Conservation (phyloP, 2,797 vertebrate species). For the Columba guinea region DNA sequence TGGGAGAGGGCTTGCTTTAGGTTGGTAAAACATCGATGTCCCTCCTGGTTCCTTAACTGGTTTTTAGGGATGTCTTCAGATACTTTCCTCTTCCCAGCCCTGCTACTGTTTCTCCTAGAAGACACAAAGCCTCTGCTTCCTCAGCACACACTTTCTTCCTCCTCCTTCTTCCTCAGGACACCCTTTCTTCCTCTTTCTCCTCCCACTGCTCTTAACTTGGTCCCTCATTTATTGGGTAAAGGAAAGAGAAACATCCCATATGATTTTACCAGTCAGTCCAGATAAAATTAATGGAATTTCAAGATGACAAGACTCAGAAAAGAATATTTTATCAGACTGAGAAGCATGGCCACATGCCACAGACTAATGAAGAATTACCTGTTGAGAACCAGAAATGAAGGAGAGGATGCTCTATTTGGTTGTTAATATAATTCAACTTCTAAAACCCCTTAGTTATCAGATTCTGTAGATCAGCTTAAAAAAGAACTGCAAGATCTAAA, state of each 20-base stretch:
- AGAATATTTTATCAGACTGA: neutral
- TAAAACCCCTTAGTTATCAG: slow-evolving; percentile 26
- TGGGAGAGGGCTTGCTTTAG: neutral
- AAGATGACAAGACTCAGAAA: slow-evolving; percentile 12
- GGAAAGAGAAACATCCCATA: neutral
- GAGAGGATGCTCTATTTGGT: slow-evolving; percentile 3
- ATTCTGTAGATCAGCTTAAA: slow-evolving; percentile 33
- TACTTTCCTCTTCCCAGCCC: neutral
- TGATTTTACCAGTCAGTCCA: neutral
- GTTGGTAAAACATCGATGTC: neutral
- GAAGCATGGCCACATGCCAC: slow-evolving; percentile 5
- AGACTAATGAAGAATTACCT: slow-evolving; percentile 45
- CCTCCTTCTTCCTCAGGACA: neutral
- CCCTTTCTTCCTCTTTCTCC: neutral
- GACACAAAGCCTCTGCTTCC: neutral
- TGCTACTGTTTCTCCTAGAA: neutral
- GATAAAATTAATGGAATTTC: slow-evolving; percentile 39
- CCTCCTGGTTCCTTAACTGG: neutral
- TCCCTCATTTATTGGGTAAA: neutral
- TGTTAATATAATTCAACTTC: slow-evolving; percentile 8
- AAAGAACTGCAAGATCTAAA: slow-evolving; percentile 42
- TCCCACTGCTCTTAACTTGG: neutral
- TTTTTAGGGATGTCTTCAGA: neutral
- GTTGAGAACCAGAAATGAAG: slow-evolving; percentile 31
- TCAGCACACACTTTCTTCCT: neutral